Conservation (phyloP, 2,888 invertebrate genomes). For the Agrotis ipsilon region DNA sequence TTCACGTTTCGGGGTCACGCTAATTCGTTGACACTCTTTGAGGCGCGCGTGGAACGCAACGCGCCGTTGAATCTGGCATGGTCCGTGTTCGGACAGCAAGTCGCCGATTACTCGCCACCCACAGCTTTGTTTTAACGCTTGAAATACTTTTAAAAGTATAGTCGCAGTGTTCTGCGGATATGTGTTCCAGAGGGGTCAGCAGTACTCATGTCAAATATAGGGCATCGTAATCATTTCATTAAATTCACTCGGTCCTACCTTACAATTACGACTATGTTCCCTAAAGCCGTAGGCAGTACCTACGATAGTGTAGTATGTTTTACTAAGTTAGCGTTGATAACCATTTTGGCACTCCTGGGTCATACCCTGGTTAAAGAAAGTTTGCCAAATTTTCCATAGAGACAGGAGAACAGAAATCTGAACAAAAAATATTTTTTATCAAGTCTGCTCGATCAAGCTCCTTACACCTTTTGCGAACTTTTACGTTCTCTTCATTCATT, state of each 20-base stretch:
- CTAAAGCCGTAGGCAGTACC: neutral
- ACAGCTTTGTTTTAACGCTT: no score
- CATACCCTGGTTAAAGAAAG: neutral
- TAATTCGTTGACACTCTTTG: no score
- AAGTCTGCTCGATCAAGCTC: no score
- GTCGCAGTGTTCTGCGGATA: constrained; percentile 23
- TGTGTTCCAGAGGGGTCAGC: constrained; percentile 37
- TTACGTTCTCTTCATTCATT: no score
- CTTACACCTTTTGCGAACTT: no score
- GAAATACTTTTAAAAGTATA: constrained; percentile 24
- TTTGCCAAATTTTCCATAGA: neutral
- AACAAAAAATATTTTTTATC: neutral
- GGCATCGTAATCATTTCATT: constrained; percentile 55
- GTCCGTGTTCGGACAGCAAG: no score
- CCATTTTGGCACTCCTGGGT: no score
- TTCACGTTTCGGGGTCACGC: no score
- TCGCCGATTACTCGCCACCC: no score
- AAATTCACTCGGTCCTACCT: constrained; percentile 29
- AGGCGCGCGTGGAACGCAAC: no score
- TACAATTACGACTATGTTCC: constrained; percentile 12
- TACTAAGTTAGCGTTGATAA: neutral
- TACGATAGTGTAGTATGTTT: neutral
- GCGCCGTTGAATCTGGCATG: no score
- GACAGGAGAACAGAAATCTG: neutral
- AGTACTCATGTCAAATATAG: constrained; percentile 42